phyloP scores from a whole-genome alignment of 2,113 vertebrate genomes.

The Siphamia tubifer region DNA sequence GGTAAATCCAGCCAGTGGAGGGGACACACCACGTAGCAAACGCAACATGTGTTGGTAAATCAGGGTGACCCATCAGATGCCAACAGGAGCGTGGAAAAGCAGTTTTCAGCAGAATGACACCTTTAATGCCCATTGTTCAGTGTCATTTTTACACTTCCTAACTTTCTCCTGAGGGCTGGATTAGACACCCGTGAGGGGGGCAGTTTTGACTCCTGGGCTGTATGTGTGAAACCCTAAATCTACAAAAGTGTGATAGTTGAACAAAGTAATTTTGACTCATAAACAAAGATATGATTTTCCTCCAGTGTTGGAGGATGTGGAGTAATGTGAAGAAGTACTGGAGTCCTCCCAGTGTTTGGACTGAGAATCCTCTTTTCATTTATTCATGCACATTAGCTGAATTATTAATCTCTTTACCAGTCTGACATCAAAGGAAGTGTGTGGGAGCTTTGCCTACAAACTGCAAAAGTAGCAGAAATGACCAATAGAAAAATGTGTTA shows the following conservation, averaged over 20 bases:
- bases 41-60: no score
- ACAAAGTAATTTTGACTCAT: background rate
- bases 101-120: no score
- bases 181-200: no score
- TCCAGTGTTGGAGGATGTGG: background rate
- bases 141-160: no score
- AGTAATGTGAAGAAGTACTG: background rate
- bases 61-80: no score
- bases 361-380: conserved; percentile 15
- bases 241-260: background rate
- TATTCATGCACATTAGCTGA: conserved; percentile 27
- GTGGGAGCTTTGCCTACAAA: background rate
- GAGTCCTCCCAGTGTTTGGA: background rate
- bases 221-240: no score
- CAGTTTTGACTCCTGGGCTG: no score
- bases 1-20: no score
- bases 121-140: no score
- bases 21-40: no score
- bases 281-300: background rate
- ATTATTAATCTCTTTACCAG: conserved; percentile 39
- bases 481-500: conserved; percentile 6
- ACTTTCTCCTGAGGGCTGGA: no score
- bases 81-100: no score
- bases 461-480: background rate
- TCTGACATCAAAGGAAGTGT: conserved; percentile 36